A percentile compares a stretch with the other conserved stretches of the same genome.
These are phyloP conservation scores for Camelus bactrianus DNA, from an alignment of 2,113 vertebrate genomes.

Conservation along the genomic window DNA sequence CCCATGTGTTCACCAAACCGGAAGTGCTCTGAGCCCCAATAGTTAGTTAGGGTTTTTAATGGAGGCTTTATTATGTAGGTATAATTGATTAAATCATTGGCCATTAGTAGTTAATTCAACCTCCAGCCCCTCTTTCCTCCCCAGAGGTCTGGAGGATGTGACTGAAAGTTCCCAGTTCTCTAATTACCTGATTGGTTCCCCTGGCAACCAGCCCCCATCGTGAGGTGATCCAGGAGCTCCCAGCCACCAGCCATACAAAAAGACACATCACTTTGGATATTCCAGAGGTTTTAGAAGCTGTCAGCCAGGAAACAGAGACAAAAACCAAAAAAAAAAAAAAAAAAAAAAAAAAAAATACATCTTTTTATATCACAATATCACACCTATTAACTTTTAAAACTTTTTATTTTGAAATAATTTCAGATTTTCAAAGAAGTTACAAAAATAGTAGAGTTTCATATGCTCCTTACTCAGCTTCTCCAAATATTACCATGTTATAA, in stretches of 20 bases:
- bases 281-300: neutral
- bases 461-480: neutral
- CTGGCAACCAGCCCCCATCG: neutral
- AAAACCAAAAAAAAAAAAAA: neutral
- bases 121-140: neutral
- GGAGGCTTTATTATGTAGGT: neutral
- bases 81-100: neutral
- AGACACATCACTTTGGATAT: neutral
- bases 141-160: neutral
- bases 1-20: neutral
- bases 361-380: neutral
- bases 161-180: neutral
- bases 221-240: neutral
- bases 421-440: neutral
- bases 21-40: neutral
- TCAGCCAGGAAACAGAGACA: neutral
- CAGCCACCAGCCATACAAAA: neutral
- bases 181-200: neutral
- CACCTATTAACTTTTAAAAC: neutral
- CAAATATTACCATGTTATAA: neutral
- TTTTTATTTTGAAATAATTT: constrained; percentile 48
- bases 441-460: neutral
- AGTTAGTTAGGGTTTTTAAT: neutral
- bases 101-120: neutral
- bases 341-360: neutral